Conservation (phyloP, 2,797 vertebrate species). For the Mareca strepera region DNA sequence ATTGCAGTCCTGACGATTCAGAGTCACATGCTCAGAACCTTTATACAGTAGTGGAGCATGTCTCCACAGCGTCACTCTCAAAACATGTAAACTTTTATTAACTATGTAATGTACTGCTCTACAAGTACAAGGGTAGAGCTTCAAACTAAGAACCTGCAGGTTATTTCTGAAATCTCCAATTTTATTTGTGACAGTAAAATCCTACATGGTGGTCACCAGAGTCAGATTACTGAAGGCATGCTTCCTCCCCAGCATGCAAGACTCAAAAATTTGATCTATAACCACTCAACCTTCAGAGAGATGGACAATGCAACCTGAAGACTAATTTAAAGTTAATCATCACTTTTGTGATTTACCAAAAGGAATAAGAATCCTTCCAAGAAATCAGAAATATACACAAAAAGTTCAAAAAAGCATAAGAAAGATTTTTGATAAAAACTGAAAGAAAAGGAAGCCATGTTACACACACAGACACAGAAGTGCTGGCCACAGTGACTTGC, state of each 20-base stretch:
- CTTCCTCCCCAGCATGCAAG: neutral
- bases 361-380: neutral
- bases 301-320: neutral
- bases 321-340: neutral
- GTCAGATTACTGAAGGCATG: neutral
- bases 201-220: neutral
- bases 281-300: neutral
- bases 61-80: neutral
- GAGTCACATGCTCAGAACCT: neutral
- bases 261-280: neutral
- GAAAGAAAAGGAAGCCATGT: neutral
- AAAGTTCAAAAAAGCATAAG: neutral
- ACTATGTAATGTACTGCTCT: neutral
- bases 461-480: neutral
- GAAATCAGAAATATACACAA: neutral
- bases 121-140: neutral
- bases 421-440: neutral
- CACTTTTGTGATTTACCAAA: neutral
- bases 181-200: neutral
- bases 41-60: neutral
- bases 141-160: neutral
- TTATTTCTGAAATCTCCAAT: neutral
- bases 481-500: neutral
- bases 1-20: neutral
- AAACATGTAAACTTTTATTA: neutral